Percentiles rank a stretch among this genome's conserved stretches.
Conservation (phyloP, 35 echinoderm and acorn worm genomes). For the Ophiothrix spiculata region DNA sequence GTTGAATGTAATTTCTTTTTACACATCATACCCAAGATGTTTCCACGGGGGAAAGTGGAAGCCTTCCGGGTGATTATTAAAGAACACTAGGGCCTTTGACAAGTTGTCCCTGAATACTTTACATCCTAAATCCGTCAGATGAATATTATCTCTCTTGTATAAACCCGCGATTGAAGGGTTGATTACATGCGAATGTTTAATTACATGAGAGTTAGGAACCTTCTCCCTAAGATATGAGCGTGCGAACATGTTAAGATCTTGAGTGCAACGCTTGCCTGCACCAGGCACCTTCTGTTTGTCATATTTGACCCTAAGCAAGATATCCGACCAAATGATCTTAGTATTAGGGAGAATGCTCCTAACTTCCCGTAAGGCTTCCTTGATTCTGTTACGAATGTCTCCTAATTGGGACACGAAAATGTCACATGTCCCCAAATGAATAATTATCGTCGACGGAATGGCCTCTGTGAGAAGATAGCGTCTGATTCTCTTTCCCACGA, state of each 20-base stretch:
- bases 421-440: background rate
- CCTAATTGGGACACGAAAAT: background rate
- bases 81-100: background rate
- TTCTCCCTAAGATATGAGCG: background rate
- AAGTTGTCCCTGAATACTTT: background rate
- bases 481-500: too few relatives aligned
- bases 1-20: too few relatives aligned
- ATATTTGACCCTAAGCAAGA: background rate
- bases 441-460: background rate
- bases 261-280: background rate
- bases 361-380: background rate
- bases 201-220: background rate
- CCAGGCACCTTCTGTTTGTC: background rate
- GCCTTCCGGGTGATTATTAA: background rate
- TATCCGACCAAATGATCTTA: background rate
- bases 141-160: background rate
- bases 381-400: background rate
- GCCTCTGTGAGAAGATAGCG: background rate
- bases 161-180: background rate
- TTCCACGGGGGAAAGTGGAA: too few relatives aligned
- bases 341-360: background rate
- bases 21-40: too few relatives aligned
- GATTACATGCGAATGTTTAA: background rate
- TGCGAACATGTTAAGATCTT: background rate
- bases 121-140: background rate